Evolutionary conservation across 2,888 invertebrate species (phyloP).

Genomic region (Azorinus chamasolen): DNA sequence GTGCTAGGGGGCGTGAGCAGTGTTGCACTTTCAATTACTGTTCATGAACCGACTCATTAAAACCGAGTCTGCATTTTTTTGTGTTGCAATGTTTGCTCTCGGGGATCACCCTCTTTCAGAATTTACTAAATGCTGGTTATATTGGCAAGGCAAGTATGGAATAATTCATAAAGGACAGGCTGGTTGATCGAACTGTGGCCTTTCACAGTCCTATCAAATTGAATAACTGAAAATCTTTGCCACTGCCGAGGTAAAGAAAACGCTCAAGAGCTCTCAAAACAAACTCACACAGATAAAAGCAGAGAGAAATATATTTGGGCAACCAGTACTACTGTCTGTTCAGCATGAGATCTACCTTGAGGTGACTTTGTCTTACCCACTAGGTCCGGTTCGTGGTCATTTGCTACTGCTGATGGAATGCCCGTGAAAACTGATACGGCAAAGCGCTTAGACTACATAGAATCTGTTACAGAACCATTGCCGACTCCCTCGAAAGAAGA

Average conservation of each 20-base stretch:
- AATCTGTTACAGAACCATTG: constrained; percentile 14
- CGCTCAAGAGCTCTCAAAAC: constrained; percentile 31
- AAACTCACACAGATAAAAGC: constrained; percentile 45
- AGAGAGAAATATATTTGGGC: constrained; percentile 49
- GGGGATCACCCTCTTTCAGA: no score
- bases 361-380: constrained; percentile 43
- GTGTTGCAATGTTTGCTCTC: no score
- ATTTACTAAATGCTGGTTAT: constrained; percentile 24
- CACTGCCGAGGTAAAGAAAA: constrained; percentile 4
- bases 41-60: no score
- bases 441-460: constrained; percentile 27
- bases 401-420: constrained; percentile 59
- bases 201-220: constrained; percentile 51
- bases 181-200: constrained; percentile 21
- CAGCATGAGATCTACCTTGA: constrained; percentile 51
- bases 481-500: not conserved
- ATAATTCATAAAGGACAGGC: constrained; percentile 30
- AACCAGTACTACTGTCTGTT: constrained; percentile 31
- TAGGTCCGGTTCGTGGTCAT: constrained; percentile 49
- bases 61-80: no score
- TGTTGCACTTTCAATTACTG: no score
- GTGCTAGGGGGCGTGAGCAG: no score
- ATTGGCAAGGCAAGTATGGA: constrained; percentile 25
- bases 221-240: constrained; percentile 51
- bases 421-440: constrained; percentile 55